A percentile compares a stretch with the other conserved stretches of the same genome.
Evolutionary conservation across 1,140 invertebrate genomes (phyloP).

Genomic region (Trichonephila clavata): DNA sequence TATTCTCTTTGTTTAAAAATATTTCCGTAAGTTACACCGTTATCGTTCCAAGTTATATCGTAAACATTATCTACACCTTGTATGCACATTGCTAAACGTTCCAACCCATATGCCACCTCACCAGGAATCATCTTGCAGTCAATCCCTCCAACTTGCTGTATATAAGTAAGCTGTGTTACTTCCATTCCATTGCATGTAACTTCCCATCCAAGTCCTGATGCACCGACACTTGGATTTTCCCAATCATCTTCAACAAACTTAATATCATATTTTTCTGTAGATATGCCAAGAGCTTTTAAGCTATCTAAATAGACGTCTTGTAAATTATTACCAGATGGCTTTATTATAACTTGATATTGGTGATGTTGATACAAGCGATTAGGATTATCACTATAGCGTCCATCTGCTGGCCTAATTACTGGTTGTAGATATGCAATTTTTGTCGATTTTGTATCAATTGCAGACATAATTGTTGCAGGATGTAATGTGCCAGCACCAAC

Average conservation of each 20-base stretch:
- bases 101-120: not conserved
- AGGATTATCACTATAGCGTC: not conserved
- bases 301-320: not conserved
- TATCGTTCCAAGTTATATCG: not conserved
- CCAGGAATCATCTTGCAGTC: not conserved
- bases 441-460: not conserved
- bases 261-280: not conserved
- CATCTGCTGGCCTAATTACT: not conserved
- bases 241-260: constrained; percentile 15
- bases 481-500: not conserved
- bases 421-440: not conserved
- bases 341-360: constrained; percentile 5
- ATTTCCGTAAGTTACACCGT: not conserved
- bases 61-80: not conserved
- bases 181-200: not conserved
- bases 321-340: not conserved
- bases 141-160: not conserved
- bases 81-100: not conserved
- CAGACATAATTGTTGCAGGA: not conserved
- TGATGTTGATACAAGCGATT: not conserved
- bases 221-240: not conserved
- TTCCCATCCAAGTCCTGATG: constrained; percentile 1
- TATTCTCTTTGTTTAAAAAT: not conserved
- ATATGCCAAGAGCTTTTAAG: not conserved
- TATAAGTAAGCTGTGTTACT: not conserved